Conservation (phyloP, 92 coral and sea anemone genomes). For the Ricordea florida region DNA sequence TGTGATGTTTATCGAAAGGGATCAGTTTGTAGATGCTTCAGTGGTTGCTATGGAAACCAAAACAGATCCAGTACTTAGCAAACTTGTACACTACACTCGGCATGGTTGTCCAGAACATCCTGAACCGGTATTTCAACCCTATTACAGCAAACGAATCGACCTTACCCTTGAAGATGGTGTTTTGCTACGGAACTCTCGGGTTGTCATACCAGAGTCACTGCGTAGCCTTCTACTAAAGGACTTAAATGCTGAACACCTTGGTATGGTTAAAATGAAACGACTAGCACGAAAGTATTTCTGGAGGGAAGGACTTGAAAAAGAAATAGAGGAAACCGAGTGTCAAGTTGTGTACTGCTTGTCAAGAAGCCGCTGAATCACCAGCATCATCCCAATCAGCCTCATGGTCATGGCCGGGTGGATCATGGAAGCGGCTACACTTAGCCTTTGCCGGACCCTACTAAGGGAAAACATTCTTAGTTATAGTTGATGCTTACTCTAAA, state of each 20-base stretch:
- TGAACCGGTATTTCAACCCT: slow-evolving; percentile 11
- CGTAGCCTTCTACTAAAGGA: slow-evolving; percentile 8
- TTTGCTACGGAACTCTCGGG: slow-evolving; percentile 23
- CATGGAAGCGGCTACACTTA: slow-evolving; percentile 36
- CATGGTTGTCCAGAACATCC: slow-evolving; percentile 38
- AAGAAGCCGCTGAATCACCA: slow-evolving; percentile 51
- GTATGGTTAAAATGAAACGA: slow-evolving; percentile 44
- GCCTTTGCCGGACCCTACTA: slow-evolving; percentile 48
- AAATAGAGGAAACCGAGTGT: slow-evolving; percentile 39
- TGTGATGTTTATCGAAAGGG: slow-evolving; percentile 40
- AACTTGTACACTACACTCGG: slow-evolving; percentile 7
- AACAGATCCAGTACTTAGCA: slow-evolving; percentile 34
- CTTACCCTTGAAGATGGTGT: slow-evolving; percentile 44
- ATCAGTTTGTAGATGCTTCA: slow-evolving; percentile 16
- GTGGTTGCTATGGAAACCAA: slow-evolving; percentile 41
- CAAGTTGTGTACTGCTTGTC: slow-evolving; percentile 22
- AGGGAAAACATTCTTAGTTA: slow-evolving; percentile 38
- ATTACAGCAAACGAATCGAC: slow-evolving; percentile 29
- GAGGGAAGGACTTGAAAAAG: slow-evolving; percentile 14
- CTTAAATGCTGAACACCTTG: slow-evolving; percentile 28
- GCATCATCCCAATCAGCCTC: slow-evolving; percentile 17
- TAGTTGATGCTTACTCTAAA: slow-evolving; percentile 49
- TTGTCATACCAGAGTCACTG: slow-evolving; percentile 12
- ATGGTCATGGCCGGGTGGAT: slow-evolving; percentile 50
- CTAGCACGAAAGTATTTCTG: slow-evolving; percentile 12